Evolutionary conservation across 2,113 vertebrate genomes (phyloP).

Genomic region (Bagarius yarrelli): DNA sequence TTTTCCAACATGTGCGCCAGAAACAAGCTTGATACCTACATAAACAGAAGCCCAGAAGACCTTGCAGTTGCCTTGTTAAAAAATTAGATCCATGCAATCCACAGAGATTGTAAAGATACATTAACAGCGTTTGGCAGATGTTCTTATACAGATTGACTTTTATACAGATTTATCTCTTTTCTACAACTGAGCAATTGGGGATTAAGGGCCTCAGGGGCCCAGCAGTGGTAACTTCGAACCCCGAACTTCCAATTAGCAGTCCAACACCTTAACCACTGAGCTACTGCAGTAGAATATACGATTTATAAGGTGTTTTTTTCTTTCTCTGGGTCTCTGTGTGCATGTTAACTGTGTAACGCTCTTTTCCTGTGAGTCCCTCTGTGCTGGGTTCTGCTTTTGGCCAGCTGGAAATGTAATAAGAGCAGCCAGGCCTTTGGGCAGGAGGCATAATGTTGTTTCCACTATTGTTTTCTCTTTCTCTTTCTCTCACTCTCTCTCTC

Average conservation of each 20-base stretch:
- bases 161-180: too few relatives aligned
- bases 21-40: neutral
- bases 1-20: neutral
- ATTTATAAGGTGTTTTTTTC: neutral
- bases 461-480: slow-evolving; percentile 23
- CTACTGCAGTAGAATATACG: neutral
- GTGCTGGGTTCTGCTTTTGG: slow-evolving; percentile 25
- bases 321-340: neutral
- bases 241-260: too few relatives aligned
- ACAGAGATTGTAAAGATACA: too few relatives aligned
- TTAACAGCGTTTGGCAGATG: too few relatives aligned
- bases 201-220: too few relatives aligned
- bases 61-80: neutral
- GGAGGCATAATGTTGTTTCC: slow-evolving; percentile 42
- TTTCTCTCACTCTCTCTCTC: slow-evolving; percentile 24
- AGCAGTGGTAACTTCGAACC: too few relatives aligned
- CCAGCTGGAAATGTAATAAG: slow-evolving; percentile 51
- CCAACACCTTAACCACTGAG: neutral
- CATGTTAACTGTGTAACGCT: neutral
- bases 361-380: slow-evolving; percentile 28
- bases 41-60: neutral
- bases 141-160: too few relatives aligned
- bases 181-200: too few relatives aligned
- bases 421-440: slow-evolving; percentile 40
- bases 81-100: too few relatives aligned